Percentiles rank a stretch among this genome's conserved stretches.
Evolutionary conservation across 2,797 vertebrate genomes (phyloP).

Genomic region (Poeciliopsis turneri): DNA sequence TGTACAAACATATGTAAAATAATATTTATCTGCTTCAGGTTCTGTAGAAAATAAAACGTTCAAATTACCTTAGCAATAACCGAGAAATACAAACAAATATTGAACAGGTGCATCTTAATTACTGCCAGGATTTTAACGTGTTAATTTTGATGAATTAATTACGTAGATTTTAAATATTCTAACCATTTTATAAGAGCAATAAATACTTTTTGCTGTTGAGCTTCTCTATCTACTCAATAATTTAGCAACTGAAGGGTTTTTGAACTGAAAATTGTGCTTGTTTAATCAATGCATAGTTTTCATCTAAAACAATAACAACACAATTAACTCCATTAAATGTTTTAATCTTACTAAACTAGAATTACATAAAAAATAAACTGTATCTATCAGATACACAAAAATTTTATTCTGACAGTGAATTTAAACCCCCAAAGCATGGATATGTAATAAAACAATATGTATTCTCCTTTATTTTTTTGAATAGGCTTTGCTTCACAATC

Average conservation of each 20-base stretch:
- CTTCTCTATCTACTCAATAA: too few relatives aligned
- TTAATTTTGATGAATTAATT: too few relatives aligned
- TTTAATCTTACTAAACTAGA: background rate
- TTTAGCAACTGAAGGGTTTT: too few relatives aligned
- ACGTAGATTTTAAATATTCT: too few relatives aligned
- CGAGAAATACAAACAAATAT: conserved; percentile 21
- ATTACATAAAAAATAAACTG: background rate
- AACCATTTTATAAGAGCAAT: too few relatives aligned
- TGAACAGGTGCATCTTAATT: background rate
- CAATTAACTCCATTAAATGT: too few relatives aligned
- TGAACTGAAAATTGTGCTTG: too few relatives aligned
- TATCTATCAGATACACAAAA: background rate
- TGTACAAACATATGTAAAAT: conserved; percentile 1
- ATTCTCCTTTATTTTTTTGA: background rate
- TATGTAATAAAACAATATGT: background rate
- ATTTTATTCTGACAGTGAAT: background rate
- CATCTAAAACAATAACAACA: too few relatives aligned
- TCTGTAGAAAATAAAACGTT: conserved; percentile 13
- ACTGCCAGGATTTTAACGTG: too few relatives aligned
- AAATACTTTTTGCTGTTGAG: too few relatives aligned
- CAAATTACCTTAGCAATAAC: conserved; percentile 20
- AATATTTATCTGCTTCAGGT: conserved; percentile 1
- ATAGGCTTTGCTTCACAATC: background rate
- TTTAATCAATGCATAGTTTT: too few relatives aligned
- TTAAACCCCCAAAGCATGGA: background rate